Conservation (phyloP, 2,113 vertebrate genomes). For the Microcebus jonahi region DNA sequence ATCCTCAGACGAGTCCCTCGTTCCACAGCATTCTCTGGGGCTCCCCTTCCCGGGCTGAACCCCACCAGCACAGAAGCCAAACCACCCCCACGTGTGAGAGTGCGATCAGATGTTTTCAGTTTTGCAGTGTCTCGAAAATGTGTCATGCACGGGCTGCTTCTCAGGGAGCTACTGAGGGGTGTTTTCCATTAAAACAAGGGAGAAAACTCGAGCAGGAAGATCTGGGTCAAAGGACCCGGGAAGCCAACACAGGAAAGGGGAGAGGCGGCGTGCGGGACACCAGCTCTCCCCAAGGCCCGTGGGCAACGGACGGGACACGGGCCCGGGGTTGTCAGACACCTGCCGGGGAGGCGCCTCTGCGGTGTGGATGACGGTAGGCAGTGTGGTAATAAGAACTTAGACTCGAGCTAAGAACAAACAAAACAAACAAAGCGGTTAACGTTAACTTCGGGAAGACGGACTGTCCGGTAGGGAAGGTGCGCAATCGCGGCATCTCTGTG, state of each 20-base stretch:
- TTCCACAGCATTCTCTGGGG: too few species aligned
- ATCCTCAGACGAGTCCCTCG: background rate
- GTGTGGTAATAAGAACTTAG: background rate
- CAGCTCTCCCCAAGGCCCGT: too few species aligned
- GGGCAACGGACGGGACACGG: fast-evolving
- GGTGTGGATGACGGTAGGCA: background rate
- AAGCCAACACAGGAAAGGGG: background rate
- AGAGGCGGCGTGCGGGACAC: background rate
- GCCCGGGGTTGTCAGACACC: too few species aligned
- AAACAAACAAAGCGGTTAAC: background rate
- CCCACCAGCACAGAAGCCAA: too few species aligned
- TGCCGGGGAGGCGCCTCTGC: fast-evolving
- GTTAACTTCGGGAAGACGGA: too few species aligned
- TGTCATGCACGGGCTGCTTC: background rate
- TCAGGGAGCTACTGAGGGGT: background rate
- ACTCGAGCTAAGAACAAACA: too few species aligned
- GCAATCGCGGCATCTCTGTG: fast-evolving
- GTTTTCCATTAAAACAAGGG: background rate
- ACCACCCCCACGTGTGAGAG: background rate
- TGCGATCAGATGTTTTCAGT: background rate
- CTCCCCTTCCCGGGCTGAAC: background rate
- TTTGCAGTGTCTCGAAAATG: background rate
- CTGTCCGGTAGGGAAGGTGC: too few species aligned
- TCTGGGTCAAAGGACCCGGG: background rate
- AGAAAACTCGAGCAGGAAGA: background rate